Evolutionary conservation across 2,113 vertebrate genomes (phyloP).

Genomic region (Heteronetta atricapilla): DNA sequence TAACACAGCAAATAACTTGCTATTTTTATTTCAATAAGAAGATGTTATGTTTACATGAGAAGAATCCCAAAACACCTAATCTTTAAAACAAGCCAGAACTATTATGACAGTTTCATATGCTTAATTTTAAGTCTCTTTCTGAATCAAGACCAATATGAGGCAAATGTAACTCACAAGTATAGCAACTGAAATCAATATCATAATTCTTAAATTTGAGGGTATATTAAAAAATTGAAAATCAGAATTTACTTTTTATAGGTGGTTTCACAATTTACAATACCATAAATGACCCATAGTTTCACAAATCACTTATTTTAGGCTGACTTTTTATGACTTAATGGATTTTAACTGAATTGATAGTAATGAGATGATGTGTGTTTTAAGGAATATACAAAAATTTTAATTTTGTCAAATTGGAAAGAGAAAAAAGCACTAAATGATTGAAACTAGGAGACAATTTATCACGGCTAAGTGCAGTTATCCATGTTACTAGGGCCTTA

Average conservation of each 20-base stretch:
- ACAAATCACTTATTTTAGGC: background rate
- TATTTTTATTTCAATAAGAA: constrained; percentile 12
- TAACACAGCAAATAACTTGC: constrained; percentile 21
- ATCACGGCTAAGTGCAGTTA: background rate
- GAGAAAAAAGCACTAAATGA: background rate
- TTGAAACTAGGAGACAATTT: background rate
- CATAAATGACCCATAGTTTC: background rate
- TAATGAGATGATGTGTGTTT: background rate
- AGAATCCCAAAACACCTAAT: background rate
- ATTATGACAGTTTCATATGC: background rate
- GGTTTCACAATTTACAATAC: fast-evolving
- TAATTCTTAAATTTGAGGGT: background rate
- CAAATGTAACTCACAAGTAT: background rate
- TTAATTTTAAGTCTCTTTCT: background rate
- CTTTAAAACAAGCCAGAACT: background rate
- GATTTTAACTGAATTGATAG: background rate
- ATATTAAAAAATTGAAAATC: background rate
- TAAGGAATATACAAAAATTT: background rate
- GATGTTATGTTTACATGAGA: background rate
- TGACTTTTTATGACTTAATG: background rate
- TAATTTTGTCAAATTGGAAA: background rate
- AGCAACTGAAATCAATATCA: background rate
- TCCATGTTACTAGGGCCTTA: background rate
- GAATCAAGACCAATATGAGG: background rate
- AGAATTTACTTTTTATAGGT: background rate